Conservation (phyloP, 1,140 invertebrate genomes). For the Cydia pomonella region DNA sequence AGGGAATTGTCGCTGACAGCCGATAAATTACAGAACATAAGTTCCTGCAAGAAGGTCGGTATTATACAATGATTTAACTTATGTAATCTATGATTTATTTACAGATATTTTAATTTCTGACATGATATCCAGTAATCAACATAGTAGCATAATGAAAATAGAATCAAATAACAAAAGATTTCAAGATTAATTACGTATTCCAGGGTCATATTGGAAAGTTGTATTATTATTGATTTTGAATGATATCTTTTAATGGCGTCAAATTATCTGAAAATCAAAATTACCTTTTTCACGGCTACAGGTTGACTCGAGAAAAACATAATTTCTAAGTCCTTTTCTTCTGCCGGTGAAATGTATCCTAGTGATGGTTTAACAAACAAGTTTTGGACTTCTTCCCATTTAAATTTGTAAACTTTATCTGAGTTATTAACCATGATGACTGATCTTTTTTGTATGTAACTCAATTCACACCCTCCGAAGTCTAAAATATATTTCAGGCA, state of each 20-base stretch:
- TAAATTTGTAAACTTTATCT: slow-evolving; percentile 71
- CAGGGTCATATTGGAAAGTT: too few relatives aligned
- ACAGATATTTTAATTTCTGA: too few relatives aligned
- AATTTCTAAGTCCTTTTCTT: slow-evolving; percentile 76
- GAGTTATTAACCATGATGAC: slow-evolving; percentile 72
- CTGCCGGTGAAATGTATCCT: slow-evolving; percentile 70
- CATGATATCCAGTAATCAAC: too few relatives aligned
- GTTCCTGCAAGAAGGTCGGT: slow-evolving; percentile 43
- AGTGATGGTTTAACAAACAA: slow-evolving; percentile 62
- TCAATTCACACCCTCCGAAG: slow-evolving; percentile 69
- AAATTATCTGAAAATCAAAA: neutral
- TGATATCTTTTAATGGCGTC: neutral
- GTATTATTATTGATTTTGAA: neutral
- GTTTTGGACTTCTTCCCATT: slow-evolving; percentile 55
- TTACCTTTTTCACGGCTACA: slow-evolving; percentile 60
- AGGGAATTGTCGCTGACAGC: slow-evolving; percentile 62
- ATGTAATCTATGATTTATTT: too few relatives aligned
- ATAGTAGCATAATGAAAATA: too few relatives aligned
- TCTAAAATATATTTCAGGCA: slow-evolving; percentile 68
- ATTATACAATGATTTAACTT: slow-evolving; percentile 29
- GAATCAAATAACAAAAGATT: too few relatives aligned
- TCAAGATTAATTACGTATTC: too few relatives aligned
- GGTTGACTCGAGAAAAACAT: slow-evolving; percentile 62
- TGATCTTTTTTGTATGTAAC: slow-evolving; percentile 58
- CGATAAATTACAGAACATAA: slow-evolving; percentile 44